Evolutionary conservation across 2,888 invertebrate genomes (phyloP).

Genomic region (Tromatobia lineatoria): DNA sequence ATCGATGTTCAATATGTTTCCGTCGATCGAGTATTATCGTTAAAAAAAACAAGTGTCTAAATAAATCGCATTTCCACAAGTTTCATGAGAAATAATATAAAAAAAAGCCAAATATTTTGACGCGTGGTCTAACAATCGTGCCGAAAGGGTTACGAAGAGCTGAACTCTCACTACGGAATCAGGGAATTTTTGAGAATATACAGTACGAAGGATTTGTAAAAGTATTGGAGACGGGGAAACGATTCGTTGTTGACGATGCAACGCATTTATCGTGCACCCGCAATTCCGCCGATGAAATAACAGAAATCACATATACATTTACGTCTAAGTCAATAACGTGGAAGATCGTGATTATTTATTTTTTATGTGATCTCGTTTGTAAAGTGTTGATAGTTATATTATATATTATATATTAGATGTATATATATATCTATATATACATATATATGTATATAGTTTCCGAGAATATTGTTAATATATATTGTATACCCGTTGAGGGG

Average conservation of each 20-base stretch:
- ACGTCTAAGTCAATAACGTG: conserved; percentile 71
- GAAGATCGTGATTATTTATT: conserved; percentile 70
- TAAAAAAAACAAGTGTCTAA: conserved; percentile 38
- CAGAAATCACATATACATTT: conserved; percentile 48
- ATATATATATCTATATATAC: conserved; percentile 64
- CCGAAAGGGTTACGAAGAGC: not conserved
- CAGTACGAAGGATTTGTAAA: conserved; percentile 4
- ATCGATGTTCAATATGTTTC: conserved; percentile 51
- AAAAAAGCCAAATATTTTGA: conserved; percentile 12
- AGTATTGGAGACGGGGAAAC: not conserved
- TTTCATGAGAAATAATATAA: not conserved
- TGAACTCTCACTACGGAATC: conserved; percentile 6
- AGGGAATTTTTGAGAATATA: conserved; percentile 24
- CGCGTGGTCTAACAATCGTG: conserved; percentile 30
- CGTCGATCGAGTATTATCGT: conserved; percentile 50
- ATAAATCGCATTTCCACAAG: conserved; percentile 2
- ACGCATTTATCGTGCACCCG: not conserved
- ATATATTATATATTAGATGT: conserved; percentile 61
- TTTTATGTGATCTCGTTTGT: conserved; percentile 74
- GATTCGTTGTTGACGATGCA: not conserved
- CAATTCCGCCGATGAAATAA: not conserved
- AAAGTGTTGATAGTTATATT: conserved; percentile 72
- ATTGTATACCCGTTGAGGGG: conserved; percentile 31
- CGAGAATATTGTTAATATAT: conserved; percentile 30
- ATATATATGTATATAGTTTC: conserved; percentile 49